Evolutionary conservation across 1,140 invertebrate genomes (phyloP).

Genomic region (Drosophila kanapiae): DNA sequence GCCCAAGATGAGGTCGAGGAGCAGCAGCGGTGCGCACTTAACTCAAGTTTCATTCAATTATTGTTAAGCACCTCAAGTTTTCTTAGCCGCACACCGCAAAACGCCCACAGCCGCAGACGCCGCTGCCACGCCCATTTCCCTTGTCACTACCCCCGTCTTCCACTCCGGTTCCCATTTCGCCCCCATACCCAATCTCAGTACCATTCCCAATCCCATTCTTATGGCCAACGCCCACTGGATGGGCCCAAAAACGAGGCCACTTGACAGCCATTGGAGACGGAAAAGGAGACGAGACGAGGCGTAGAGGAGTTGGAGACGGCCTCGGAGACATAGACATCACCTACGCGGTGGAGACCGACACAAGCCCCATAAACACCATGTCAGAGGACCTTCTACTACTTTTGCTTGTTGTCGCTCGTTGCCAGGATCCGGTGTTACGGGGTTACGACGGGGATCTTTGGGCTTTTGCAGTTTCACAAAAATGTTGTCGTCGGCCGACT

Average conservation of each 20-base stretch:
- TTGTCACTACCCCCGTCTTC: background rate
- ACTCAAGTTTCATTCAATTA: conserved; percentile 83
- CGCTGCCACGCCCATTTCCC: conserved; percentile 8
- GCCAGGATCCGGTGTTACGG: conserved; percentile 1
- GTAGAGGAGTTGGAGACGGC: background rate
- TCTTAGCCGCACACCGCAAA: conserved; percentile 75
- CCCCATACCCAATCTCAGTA: conserved; percentile 5
- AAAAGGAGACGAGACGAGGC: background rate
- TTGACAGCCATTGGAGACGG: conserved; percentile 37
- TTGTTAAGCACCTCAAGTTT: conserved; percentile 83
- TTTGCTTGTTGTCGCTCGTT: conserved; percentile 9
- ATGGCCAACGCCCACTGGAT: conserved; percentile 15
- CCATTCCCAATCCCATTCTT: conserved; percentile 6
- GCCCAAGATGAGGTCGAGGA: conserved; percentile 1
- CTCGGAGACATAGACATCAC: background rate
- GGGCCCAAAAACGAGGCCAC: conserved; percentile 65
- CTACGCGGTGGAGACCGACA: conserved; percentile 19
- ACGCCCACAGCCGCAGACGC: conserved; percentile 34
- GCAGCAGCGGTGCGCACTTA: conserved; percentile 53
- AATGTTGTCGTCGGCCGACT: conserved; percentile 70
- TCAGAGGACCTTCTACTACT: conserved; percentile 19
- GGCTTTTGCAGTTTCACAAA: conserved; percentile 62
- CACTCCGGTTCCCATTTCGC: background rate
- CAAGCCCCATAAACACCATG: conserved; percentile 49
- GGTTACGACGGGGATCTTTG: conserved; percentile 14